A percentile compares a stretch with the other conserved stretches of the same genome.
Evolutionary conservation across 2,113 vertebrate genomes (phyloP).

Genomic region (Scortum barcoo): DNA sequence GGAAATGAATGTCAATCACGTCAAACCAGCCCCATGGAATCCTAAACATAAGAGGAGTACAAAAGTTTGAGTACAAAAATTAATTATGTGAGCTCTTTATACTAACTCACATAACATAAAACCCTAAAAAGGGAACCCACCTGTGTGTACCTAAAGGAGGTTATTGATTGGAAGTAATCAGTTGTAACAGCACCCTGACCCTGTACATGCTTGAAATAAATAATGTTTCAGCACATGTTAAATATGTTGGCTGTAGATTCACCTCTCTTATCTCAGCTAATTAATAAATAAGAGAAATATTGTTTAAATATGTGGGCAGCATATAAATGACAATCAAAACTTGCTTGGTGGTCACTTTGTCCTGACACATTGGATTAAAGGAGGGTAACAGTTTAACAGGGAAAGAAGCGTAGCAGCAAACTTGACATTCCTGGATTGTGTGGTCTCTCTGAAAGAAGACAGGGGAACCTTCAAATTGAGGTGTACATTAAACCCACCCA

Average conservation of each 20-base stretch:
- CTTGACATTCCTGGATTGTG: constrained; percentile 11
- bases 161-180: not conserved
- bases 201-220: not conserved
- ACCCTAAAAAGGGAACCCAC: not conserved
- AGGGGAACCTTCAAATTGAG: constrained; percentile 22
- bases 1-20: too few relatives aligned
- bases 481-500: not conserved
- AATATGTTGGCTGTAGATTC: not conserved
- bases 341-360: not conserved
- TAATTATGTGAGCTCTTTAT: not conserved
- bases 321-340: not conserved
- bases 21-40: too few relatives aligned
- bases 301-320: not conserved
- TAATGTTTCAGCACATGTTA: constrained; percentile 5
- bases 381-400: not conserved
- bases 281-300: not conserved
- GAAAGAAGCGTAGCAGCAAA: not conserved
- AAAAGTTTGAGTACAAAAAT: not conserved
- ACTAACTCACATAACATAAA: not conserved
- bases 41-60: too few relatives aligned
- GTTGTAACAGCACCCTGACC: not conserved
- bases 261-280: not conserved
- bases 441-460: not conserved
- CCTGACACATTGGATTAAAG: not conserved
- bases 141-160: not conserved